Conservation (phyloP, 2,797 vertebrate genomes). For the Peromyscus nudipes region DNA sequence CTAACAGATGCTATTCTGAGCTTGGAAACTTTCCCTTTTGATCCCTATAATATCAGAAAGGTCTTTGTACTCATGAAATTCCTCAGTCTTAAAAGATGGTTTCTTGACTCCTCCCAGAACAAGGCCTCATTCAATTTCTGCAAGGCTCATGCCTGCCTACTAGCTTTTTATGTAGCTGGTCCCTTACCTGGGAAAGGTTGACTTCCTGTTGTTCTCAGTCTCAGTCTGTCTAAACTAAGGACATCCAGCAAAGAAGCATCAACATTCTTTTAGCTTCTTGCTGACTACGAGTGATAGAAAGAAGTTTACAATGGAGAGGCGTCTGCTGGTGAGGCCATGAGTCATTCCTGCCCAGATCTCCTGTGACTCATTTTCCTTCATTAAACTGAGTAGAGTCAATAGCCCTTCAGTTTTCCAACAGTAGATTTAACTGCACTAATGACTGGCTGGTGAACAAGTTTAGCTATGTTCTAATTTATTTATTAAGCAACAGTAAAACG, state of each 20-base stretch:
- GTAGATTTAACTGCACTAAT: constrained; percentile 81
- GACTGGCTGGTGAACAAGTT: constrained; percentile 82
- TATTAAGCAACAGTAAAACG: constrained; percentile 83
- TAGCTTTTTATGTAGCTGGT: constrained; percentile 60
- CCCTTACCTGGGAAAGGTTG: constrained; percentile 47
- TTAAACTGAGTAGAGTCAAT: constrained; percentile 83
- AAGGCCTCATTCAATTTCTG: constrained; percentile 17
- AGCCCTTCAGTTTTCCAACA: constrained; percentile 83
- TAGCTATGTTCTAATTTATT: constrained; percentile 83
- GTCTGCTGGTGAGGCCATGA: constrained; percentile 74
- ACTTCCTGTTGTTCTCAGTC: constrained; percentile 64
- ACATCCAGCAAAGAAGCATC: constrained; percentile 72
- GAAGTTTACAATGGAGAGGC: constrained; percentile 76
- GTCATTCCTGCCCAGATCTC: constrained; percentile 82
- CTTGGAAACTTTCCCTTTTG: constrained; percentile 10
- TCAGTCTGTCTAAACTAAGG: constrained; percentile 59
- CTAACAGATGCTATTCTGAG: not conserved
- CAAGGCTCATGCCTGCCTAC: not conserved
- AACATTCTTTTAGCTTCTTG: constrained; percentile 77
- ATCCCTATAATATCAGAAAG: constrained; percentile 1
- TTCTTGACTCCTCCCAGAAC: constrained; percentile 3
- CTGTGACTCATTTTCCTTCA: constrained; percentile 85
- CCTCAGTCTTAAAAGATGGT: not conserved
- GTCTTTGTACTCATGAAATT: constrained; percentile 1
- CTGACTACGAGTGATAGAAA: constrained; percentile 77